Evolutionary conservation across 2,797 vertebrate genomes (phyloP), one percentile per base, ranked within the genome.

Genomic region (Epinephelus malabaricus): DNA sequence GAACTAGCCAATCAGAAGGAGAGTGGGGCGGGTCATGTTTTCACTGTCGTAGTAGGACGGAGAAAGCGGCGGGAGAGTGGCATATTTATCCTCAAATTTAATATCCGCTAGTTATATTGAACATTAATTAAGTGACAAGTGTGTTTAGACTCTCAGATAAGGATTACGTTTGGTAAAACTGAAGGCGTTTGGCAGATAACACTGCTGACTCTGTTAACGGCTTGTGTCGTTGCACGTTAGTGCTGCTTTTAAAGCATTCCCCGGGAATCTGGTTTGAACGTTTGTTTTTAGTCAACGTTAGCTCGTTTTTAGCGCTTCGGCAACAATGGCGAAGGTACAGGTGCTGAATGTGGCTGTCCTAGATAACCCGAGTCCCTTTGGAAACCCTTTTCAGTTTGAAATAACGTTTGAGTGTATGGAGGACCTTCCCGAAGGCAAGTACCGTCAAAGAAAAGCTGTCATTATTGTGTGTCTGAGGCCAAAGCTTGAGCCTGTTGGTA

Each of bases 401-500:
- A 96, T 98, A 72, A 98, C 97, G 0, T 98, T 98, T 86, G 97
- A 98, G 83, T 98, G 97, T 84, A 97, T 92, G 94, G 97, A 98
- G 83, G 96, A 97, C 87, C 94, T 98, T 27, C 95, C 96, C 0
- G 97, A 98, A 90, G 97, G 97, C 97, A 86, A 89, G 95, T 71
- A 27, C 56, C 91, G 13, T 12, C 6, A 1, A 72, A 93, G 91
- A 25, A 92, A 94, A 73, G 86, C 93, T 56, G 89, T 95, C 17
- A 84, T 94, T 88, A 1, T 92, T 94, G 80, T 95, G 19, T 76
- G 5, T 94, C 46, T 94, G 94, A 58, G 93, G 94, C 69, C 92
- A 13, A 62, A 69, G 18, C 27, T 12, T 9, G 43, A 53, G 19
- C 49, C 14, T 21, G 21, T 9, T 67, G 49, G 10, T 14, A 4